Evolutionary conservation across 2,797 vertebrate species (phyloP).

Genomic region (Cirrhinus molitorella): DNA sequence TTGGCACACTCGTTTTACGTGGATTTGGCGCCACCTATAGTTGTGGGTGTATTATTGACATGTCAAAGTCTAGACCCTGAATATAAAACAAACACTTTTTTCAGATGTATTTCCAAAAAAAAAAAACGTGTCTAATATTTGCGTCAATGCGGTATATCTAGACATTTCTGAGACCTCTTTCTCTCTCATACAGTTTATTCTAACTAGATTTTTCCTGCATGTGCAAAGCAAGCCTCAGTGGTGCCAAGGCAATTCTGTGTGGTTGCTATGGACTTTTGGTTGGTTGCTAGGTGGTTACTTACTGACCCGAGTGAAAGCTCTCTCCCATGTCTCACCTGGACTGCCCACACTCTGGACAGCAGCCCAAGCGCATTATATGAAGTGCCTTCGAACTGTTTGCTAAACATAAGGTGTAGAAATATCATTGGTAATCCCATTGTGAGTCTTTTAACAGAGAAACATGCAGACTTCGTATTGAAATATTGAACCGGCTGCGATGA

Average conservation of each 20-base stretch:
- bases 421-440: constrained; percentile 55
- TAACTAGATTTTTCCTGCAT: not conserved
- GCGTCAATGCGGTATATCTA: no score
- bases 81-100: no score
- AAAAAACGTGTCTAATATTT: no score
- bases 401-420: constrained; percentile 28
- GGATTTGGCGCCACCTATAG: no score
- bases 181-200: not conserved
- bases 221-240: not conserved
- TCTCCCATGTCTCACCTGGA: not conserved
- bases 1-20: no score
- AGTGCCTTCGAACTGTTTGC: constrained; percentile 44
- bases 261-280: not conserved
- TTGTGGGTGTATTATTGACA: no score
- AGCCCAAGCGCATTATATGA: constrained; percentile 20
- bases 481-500: constrained; percentile 47
- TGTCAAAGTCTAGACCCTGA: no score
- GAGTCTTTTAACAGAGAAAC: constrained; percentile 41
- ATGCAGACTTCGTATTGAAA: constrained; percentile 44
- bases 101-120: no score
- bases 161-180: not conserved
- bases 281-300: constrained; percentile 4
- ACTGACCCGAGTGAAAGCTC: not conserved
- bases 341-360: not conserved
- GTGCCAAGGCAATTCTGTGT: not conserved